Base-by-base conservation (phyloP, 2,797 vertebrate genomes). In the Smutsia temminckii region DNA sequence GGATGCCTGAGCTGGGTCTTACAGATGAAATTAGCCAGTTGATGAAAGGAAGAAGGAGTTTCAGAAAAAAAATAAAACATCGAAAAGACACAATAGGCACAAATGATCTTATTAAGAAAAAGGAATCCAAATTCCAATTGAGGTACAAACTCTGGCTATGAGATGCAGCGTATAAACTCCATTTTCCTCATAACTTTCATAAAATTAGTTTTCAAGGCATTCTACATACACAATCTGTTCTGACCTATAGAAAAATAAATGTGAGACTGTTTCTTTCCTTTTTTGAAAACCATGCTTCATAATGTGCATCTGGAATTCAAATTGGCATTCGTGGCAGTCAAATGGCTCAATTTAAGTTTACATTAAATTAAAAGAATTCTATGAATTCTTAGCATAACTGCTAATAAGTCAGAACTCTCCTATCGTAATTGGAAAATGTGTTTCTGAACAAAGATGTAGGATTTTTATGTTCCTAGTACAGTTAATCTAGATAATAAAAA, bases 321-420 rank as follows among this genome's bases (percentile, higher is more conserved):
- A 94, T 32, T 63, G 55, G 8, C 23, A 20, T 66, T 89, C 40
- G 16, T 18, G 18, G 78, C 9, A 78, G 49, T 77, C 93, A 89
- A 81, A 85, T 57, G 46, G 6, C 17, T 74, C 55, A 34, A 68
- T n/a, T 77, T 42, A 66, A 85, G 64, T 85, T 91, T 68, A 83
- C n/a, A 71, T 79, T 94, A 80, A 93, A 91, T 83, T 86, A 89
- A 78, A 96, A 91, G 4, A 93, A 74, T 61, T 61, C 79, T 75
- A 74, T 23, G 81, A 66, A 21, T 89, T 87, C 13, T 92, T 17
- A 51, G 8, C 18, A 3, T 78, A 81, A 86, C 32, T 92, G 32
- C 42, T 85, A 93, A 42, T 68, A 95, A 85, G 69, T 69, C 74
- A 91, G 91, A 2, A 18, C 27, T 90, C 21, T 75, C 11, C 8